Evolutionary conservation across 2,113 vertebrate species (phyloP).

Genomic region (Actenoides lindsayi): DNA sequence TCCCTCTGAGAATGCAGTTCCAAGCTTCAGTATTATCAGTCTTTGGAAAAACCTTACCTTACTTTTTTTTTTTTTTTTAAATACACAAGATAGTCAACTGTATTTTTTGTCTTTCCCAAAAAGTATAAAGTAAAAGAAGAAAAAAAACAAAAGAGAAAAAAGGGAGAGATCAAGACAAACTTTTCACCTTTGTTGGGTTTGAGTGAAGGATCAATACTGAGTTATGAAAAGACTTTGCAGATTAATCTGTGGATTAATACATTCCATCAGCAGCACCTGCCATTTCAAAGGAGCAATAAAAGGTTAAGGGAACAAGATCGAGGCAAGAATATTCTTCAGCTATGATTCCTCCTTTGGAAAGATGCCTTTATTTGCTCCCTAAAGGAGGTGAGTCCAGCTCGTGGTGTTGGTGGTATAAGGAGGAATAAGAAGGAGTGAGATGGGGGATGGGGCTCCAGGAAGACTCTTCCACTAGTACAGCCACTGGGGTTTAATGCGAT

Average conservation of each 20-base stretch:
- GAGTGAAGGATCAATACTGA: slow-evolving; percentile 20
- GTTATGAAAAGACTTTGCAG: neutral
- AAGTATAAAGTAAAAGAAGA: neutral
- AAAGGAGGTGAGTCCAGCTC: neutral
- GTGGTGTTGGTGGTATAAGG: neutral
- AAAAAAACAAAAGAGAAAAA: neutral
- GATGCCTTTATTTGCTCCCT: slow-evolving; percentile 14
- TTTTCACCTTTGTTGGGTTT: neutral
- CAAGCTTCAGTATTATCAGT: neutral
- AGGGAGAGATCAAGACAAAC: neutral
- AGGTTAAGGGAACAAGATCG: neutral
- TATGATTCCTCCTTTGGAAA: slow-evolving; percentile 3
- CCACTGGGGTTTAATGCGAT: slow-evolving; percentile 85
- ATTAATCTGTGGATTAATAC: slow-evolving; percentile 22
- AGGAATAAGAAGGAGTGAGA: slow-evolving; percentile 29
- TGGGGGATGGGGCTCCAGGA: slow-evolving; percentile 52
- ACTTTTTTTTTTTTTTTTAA: neutral
- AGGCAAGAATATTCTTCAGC: neutral
- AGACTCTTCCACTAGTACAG: slow-evolving; percentile 67
- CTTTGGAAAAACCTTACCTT: neutral
- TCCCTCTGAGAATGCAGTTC: slow-evolving; percentile 23
- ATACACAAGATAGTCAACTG: neutral
- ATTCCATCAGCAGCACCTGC: neutral
- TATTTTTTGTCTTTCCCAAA: neutral
- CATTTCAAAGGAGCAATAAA: neutral